A percentile compares a stretch with the other conserved stretches of the same genome.
phyloP scores from a whole-genome alignment of 1,140 invertebrate species.

The Heliconius hermathena region DNA sequence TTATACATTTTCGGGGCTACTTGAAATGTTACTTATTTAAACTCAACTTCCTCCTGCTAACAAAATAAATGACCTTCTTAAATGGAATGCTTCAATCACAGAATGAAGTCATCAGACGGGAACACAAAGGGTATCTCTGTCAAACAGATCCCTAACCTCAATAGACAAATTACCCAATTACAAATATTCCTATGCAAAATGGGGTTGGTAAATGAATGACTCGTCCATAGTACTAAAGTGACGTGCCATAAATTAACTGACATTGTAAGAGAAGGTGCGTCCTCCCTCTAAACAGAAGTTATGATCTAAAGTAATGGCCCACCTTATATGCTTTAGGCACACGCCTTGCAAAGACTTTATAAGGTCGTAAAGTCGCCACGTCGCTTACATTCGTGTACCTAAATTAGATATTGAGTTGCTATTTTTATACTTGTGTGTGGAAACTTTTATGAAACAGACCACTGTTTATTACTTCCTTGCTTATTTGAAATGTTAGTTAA shows the following conservation, averaged over 20 bases:
- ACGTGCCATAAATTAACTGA: slow-evolving; percentile 64
- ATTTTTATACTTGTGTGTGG: slow-evolving; percentile 19
- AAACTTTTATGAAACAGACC: neutral
- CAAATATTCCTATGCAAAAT: slow-evolving; percentile 50
- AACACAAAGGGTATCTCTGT: slow-evolving; percentile 21
- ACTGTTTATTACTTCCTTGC: neutral
- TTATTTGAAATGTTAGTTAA: neutral
- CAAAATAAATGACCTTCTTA: slow-evolving; percentile 4
- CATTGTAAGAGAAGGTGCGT: slow-evolving; percentile 61
- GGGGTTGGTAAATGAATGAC: slow-evolving; percentile 49
- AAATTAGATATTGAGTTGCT: slow-evolving; percentile 51
- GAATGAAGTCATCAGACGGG: slow-evolving; percentile 34
- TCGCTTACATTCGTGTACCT: slow-evolving; percentile 36
- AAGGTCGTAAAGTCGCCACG: slow-evolving; percentile 47
- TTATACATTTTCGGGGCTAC: neutral
- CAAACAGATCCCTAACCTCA: slow-evolving; percentile 40
- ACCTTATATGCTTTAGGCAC: slow-evolving; percentile 49
- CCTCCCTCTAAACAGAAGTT: slow-evolving; percentile 64
- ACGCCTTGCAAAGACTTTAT: slow-evolving; percentile 49
- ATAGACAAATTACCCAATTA: slow-evolving; percentile 50
- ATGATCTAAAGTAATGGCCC: slow-evolving; percentile 65
- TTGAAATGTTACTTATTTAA: neutral
- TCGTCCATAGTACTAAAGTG: slow-evolving; percentile 53
- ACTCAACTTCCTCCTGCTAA: neutral
- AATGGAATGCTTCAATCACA: slow-evolving; percentile 3